Evolutionary conservation across 2,888 invertebrate genomes (phyloP), one percentile per base, ranked within the genome.

Genomic region (Drosophila robusta): DNA sequence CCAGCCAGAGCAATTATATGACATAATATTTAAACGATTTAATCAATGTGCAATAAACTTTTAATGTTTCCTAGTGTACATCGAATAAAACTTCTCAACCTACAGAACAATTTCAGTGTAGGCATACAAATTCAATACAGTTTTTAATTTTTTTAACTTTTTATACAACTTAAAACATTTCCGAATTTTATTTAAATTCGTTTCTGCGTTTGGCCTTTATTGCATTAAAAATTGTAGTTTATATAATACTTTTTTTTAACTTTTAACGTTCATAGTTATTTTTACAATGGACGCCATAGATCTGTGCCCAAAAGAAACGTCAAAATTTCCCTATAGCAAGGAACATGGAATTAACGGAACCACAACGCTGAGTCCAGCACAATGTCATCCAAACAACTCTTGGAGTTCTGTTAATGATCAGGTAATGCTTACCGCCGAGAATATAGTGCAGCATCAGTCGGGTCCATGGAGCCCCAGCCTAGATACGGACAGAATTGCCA

Each of bases 141-240:
- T 55, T 63, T 63, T 57, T 9, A 11, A 14, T 36, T 41, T 54
- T 57, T 66, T 44, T 49, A 39, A 3, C 22, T 49, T 52, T 51
- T 67, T 54, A 32, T 46, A 69, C 42, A 34, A 38, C 8, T 14
- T 22, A 12, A 56, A 55, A 36, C 18, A 39, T 57, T 22, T 12
- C 4, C 14, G n/a, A 16, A 12, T 46, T 55, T 22, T 9, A 34
- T 7, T 9, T 14, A 22, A 51, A 11, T 24, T 41, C 9, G 7
- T 38, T 39, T 55, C 45, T 36, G 22, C 38, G 41, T 58, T 60
- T 60, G 60, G 62, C 44, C 55, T n/a, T 45, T 7, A 26, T 16
- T 32, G 14, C 32, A 18, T 36, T 29, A 5, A 41, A 82, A 80
- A 80, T 80, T 84, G 47, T 46, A 72, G 70, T 78, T 65, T 24